Evolutionary conservation across 2,888 invertebrate genomes (phyloP).

Genomic region (Mongoloraphidia duomilia): DNA sequence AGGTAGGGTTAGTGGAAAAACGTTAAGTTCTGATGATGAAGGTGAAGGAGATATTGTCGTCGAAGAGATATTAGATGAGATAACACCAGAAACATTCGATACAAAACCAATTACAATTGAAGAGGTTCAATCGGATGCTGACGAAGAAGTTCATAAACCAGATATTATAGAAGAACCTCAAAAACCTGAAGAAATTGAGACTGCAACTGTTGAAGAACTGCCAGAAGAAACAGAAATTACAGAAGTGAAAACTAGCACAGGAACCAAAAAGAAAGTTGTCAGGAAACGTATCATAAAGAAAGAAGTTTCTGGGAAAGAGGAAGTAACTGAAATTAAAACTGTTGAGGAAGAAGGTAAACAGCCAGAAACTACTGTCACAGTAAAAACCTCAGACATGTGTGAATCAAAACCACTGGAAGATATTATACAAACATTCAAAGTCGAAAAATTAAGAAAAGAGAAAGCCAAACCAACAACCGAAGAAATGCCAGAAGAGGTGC

Average conservation of each 20-base stretch:
- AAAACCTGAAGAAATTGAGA: slow-evolving; percentile 22
- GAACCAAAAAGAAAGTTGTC: slow-evolving; percentile 20
- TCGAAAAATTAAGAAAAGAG: slow-evolving; percentile 16
- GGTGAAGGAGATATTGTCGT: slow-evolving; percentile 6
- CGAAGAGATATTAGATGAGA: background rate
- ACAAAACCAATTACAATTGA: background rate
- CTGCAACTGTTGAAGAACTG: slow-evolving; percentile 21
- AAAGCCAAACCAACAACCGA: slow-evolving; percentile 19
- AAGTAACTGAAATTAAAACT: slow-evolving; percentile 28
- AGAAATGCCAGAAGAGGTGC: slow-evolving; percentile 28
- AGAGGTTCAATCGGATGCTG: background rate
- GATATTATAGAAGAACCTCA: slow-evolving; percentile 16
- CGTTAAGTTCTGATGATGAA: slow-evolving; percentile 5
- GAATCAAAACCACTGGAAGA: slow-evolving; percentile 16
- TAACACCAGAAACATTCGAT: background rate
- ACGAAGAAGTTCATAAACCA: no score
- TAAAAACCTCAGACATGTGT: slow-evolving; percentile 16
- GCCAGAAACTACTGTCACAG: slow-evolving; percentile 30
- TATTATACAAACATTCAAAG: slow-evolving; percentile 15
- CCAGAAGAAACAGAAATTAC: slow-evolving; percentile 23
- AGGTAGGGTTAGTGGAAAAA: slow-evolving; percentile 1
- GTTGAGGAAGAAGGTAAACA: slow-evolving; percentile 26
- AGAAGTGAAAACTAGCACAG: slow-evolving; percentile 19
- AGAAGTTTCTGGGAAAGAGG: slow-evolving; percentile 25
- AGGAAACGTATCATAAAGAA: slow-evolving; percentile 22